Conservation (phyloP, 2,797 vertebrate species). For the Apodemus agrarius region DNA sequence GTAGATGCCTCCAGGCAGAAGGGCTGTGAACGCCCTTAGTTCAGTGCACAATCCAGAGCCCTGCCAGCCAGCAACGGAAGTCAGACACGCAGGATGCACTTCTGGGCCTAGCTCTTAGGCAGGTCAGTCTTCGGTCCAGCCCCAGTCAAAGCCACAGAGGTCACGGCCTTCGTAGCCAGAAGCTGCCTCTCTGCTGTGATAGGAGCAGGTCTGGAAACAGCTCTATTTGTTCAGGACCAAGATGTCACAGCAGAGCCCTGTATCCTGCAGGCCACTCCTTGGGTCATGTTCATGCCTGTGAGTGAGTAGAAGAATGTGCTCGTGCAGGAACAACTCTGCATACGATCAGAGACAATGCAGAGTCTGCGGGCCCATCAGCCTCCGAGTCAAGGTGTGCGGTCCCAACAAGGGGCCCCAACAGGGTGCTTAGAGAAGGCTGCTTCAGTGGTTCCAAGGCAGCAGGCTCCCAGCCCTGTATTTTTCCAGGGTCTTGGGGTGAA, state of each 20-base stretch:
- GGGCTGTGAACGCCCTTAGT: neutral
- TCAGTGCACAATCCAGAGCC: neutral
- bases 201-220: neutral
- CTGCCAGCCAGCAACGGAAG: neutral
- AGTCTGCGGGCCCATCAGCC: neutral
- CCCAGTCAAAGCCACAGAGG: neutral
- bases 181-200: neutral
- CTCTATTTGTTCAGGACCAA: neutral
- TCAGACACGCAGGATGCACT: neutral
- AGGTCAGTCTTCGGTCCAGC: neutral
- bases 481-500: neutral
- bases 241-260: neutral
- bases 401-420: neutral
- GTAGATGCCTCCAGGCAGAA: neutral
- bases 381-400: neutral
- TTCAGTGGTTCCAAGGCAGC: neutral
- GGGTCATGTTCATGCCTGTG: neutral
- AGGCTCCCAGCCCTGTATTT: neutral
- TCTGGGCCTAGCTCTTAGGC: neutral
- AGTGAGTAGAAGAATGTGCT: too few species aligned
- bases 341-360: neutral
- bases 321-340: neutral
- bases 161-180: neutral
- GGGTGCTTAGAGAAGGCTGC: neutral
- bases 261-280: neutral